phyloP scores from a whole-genome alignment of 2,888 invertebrate species.

The Cremastinae sp. region DNA sequence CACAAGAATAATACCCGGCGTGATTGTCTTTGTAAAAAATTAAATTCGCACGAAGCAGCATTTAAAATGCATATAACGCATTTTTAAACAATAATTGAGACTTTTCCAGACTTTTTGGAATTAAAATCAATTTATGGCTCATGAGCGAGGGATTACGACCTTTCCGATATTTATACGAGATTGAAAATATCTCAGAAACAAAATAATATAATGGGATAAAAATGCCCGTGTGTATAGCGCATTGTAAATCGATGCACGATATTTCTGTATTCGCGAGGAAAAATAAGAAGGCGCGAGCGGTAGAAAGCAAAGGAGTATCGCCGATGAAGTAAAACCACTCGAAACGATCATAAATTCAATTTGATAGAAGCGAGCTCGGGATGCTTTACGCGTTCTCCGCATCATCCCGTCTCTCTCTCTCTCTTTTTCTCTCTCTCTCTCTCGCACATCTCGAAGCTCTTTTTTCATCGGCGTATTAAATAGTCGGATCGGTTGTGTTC shows the following conservation, averaged over 20 bases:
- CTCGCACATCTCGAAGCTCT: slow-evolving; percentile 23
- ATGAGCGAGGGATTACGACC: background rate
- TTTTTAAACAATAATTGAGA: no score
- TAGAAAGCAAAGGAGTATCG: slow-evolving; percentile 60
- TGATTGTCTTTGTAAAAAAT: no score
- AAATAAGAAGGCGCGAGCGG: slow-evolving; percentile 50
- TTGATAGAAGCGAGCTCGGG: slow-evolving; percentile 59
- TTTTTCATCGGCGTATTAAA: slow-evolving; percentile 42
- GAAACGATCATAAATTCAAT: slow-evolving; percentile 67
- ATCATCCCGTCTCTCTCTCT: slow-evolving; percentile 41
- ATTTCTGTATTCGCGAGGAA: slow-evolving; percentile 16
- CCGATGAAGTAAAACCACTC: slow-evolving; percentile 63
- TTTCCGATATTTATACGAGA: slow-evolving; percentile 11
- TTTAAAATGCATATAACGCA: no score
- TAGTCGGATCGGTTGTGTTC: slow-evolving; percentile 52
- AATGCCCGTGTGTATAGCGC: slow-evolving; percentile 18
- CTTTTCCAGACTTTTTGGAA: no score
- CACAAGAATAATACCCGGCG: background rate
- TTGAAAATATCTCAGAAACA: no score
- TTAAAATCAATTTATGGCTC: no score
- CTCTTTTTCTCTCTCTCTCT: slow-evolving; percentile 23
- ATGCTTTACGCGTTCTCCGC: slow-evolving; percentile 61
- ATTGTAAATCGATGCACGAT: slow-evolving; percentile 25
- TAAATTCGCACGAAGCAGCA: no score
- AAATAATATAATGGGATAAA: background rate